Conservation (phyloP, 2,113 vertebrate genomes). For the Coracopsis vasa region DNA sequence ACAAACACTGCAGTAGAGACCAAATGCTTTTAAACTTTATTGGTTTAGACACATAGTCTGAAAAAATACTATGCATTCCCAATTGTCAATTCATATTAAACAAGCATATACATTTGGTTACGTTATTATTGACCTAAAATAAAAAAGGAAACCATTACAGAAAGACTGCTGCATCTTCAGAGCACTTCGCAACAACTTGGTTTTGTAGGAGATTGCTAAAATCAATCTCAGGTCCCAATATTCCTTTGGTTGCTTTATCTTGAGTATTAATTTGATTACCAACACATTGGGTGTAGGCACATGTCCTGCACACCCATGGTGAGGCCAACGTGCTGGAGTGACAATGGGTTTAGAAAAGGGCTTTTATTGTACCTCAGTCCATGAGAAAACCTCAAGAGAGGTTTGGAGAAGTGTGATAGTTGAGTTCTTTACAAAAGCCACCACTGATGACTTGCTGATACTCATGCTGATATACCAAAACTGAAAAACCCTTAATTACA, state of each 20-base stretch:
- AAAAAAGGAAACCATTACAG: background rate
- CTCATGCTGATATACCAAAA: slow-evolving; percentile 70
- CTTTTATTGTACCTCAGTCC: slow-evolving; percentile 28
- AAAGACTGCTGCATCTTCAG: slow-evolving; percentile 13
- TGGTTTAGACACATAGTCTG: slow-evolving; percentile 43
- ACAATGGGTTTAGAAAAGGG: slow-evolving; percentile 33
- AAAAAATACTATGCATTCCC: slow-evolving; percentile 60
- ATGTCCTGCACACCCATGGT: background rate
- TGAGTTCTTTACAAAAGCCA: slow-evolving; percentile 74
- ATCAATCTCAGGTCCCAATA: background rate
- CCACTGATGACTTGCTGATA: slow-evolving; percentile 43
- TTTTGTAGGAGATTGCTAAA: background rate
- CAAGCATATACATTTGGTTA: slow-evolving; percentile 33
- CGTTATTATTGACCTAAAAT: background rate
- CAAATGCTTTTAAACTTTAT: slow-evolving; percentile 23
- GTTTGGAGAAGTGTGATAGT: slow-evolving; percentile 61
- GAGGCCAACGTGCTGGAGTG: background rate
- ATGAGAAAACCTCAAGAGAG: slow-evolving; percentile 26
- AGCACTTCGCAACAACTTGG: background rate
- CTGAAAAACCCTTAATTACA: slow-evolving; percentile 57
- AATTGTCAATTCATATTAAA: slow-evolving; percentile 34
- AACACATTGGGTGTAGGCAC: background rate
- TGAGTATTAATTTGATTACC: background rate
- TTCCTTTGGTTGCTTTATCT: background rate
- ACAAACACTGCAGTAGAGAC: background rate